Evolutionary conservation across 2,888 invertebrate species (phyloP).

Genomic region (Rhimphoctona megacephalus): DNA sequence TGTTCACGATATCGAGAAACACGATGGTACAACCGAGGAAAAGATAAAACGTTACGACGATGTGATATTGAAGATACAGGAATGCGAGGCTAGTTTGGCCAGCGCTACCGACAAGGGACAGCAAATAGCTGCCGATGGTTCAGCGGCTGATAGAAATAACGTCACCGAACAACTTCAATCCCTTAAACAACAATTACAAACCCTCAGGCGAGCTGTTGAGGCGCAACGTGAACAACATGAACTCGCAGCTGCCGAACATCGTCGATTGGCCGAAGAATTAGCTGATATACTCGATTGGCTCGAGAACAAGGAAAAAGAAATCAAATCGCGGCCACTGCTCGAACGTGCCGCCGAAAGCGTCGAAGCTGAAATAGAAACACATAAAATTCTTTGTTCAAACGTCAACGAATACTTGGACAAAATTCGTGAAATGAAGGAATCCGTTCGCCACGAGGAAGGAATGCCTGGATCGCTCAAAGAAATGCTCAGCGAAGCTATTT

Average conservation of each 20-base stretch:
- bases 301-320: constrained; percentile 92
- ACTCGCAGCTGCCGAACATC: constrained; percentile 94
- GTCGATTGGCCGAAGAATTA: constrained; percentile 93
- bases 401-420: constrained; percentile 90
- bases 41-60: constrained; percentile 95
- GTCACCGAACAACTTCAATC: constrained; percentile 95
- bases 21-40: constrained; percentile 92
- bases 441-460: constrained; percentile 90
- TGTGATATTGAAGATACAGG: constrained; percentile 94
- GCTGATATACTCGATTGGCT: constrained; percentile 93
- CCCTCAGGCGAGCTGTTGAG: constrained; percentile 92
- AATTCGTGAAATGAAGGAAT: constrained; percentile 89
- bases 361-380: constrained; percentile 92
- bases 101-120: constrained; percentile 96
- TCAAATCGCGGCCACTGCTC: constrained; percentile 93
- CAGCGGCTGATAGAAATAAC: constrained; percentile 93
- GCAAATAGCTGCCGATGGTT: constrained; percentile 96
- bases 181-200: constrained; percentile 93
- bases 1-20: constrained; percentile 93
- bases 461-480: constrained; percentile 93
- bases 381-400: constrained; percentile 89
- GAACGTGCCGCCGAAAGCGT: constrained; percentile 92
- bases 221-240: constrained; percentile 95
- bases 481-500: constrained; percentile 94
- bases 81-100: constrained; percentile 94